Percentiles rank a stretch among this genome's conserved stretches.
These are phyloP conservation scores for Sarcophaga rosellei DNA, from an alignment of 2,888 invertebrate genomes.

Conservation along the genomic window DNA sequence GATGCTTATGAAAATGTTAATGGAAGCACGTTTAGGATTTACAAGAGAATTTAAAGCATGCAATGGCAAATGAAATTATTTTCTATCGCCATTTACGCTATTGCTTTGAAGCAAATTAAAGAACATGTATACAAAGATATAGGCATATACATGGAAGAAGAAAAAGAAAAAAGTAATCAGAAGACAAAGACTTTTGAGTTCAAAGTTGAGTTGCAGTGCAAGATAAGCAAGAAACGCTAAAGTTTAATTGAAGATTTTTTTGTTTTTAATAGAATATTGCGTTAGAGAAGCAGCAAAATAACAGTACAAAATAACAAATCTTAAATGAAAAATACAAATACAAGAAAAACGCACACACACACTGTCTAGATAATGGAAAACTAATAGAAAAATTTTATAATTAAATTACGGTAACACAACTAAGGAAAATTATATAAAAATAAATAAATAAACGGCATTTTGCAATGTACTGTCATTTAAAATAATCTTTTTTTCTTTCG, in stretches of 20 bases:
- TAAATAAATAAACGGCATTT: conserved; percentile 5
- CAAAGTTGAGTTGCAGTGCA: conserved; percentile 55
- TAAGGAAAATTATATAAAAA: conserved; percentile 1
- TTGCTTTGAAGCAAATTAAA: not conserved
- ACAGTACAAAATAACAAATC: conserved; percentile 32
- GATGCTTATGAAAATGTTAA: conserved; percentile 21
- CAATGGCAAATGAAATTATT: conserved; percentile 28
- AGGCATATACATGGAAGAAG: too few species aligned
- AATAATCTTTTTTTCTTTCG: too few species aligned
- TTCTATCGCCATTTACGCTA: not conserved
- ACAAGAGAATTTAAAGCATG: conserved; percentile 32
- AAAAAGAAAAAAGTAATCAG: not conserved
- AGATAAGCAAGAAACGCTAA: conserved; percentile 45
- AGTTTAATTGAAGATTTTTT: conserved; percentile 53
- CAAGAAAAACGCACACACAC: too few species aligned
- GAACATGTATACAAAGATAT: not conserved
- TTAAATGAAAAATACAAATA: conserved; percentile 6
- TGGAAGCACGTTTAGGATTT: conserved; percentile 52
- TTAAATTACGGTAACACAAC: conserved; percentile 45
- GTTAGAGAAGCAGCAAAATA: not conserved
- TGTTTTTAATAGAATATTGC: conserved; percentile 25
- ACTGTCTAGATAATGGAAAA: conserved; percentile 12
- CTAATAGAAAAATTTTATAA: conserved; percentile 3
- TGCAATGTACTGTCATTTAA: too few species aligned
- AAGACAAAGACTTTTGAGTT: conserved; percentile 27